Conservation (phyloP, 2,113 vertebrate species). For the Phalacrocorax pelagicus region DNA sequence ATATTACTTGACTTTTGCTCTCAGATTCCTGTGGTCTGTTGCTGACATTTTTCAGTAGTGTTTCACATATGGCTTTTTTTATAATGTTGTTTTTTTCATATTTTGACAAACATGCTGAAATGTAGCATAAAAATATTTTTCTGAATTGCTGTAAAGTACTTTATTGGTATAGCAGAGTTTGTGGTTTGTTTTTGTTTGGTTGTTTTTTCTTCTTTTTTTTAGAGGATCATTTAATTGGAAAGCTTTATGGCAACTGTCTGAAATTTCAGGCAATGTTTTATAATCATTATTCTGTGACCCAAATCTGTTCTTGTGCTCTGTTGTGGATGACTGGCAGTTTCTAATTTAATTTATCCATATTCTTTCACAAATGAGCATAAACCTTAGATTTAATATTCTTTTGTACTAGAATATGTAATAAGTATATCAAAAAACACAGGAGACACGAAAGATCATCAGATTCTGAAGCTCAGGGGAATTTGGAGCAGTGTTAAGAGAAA, state of each 20-base stretch:
- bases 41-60: neutral
- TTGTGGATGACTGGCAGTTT: conserved; percentile 12
- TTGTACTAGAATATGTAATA: neutral
- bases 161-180: neutral
- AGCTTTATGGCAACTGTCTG: neutral
- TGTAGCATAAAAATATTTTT: neutral
- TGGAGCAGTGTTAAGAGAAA: neutral
- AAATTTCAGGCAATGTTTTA: conserved; percentile 9
- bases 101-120: neutral
- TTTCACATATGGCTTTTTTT: neutral
- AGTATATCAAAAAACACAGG: neutral
- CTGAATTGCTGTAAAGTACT: neutral
- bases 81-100: neutral
- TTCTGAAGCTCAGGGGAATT: neutral
- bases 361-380: conserved; percentile 6
- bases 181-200: neutral
- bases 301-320: neutral
- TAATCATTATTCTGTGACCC: conserved; percentile 42
- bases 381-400: neutral
- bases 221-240: neutral
- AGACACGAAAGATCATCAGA: neutral
- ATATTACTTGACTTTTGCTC: neutral
- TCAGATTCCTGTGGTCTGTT: neutral
- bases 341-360: neutral
- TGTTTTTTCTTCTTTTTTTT: too few species aligned